Evolutionary conservation across 2,888 invertebrate genomes (phyloP).

Genomic region (Iphiclides podalirius): DNA sequence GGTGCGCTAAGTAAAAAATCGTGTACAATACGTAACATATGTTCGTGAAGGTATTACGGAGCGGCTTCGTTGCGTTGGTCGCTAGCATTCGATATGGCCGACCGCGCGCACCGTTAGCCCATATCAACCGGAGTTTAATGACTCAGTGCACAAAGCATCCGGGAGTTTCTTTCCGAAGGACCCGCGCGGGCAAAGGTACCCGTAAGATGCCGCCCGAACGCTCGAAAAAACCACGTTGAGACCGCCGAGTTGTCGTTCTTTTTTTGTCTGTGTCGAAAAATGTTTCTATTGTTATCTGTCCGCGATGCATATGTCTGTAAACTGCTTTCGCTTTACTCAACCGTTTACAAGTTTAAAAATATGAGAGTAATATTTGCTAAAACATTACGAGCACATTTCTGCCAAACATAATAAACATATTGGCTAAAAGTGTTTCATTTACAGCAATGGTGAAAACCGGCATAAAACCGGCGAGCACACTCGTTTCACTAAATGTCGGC

Average conservation of each 20-base stretch:
- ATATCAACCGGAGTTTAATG: constrained; percentile 50
- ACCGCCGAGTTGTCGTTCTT: constrained; percentile 6
- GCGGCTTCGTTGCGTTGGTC: constrained; percentile 33
- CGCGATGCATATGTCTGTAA: constrained; percentile 1
- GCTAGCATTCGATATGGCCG: constrained; percentile 22
- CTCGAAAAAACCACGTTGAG: constrained; percentile 3
- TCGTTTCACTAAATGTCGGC: constrained; percentile 22
- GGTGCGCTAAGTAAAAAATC: constrained; percentile 10
- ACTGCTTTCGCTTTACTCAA: no score
- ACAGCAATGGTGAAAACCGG: background rate
- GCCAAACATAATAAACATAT: background rate
- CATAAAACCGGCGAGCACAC: constrained; percentile 7
- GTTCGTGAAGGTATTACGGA: constrained; percentile 16
- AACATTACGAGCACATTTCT: no score
- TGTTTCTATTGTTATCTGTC: constrained; percentile 14
- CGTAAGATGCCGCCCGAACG: constrained; percentile 18
- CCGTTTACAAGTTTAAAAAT: no score
- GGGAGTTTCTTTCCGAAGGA: constrained; percentile 35
- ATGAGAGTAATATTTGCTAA: no score
- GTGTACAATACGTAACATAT: constrained; percentile 19
- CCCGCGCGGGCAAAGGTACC: constrained; percentile 21
- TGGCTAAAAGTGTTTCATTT: background rate
- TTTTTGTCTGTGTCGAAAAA: constrained; percentile 22
- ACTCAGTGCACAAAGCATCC: constrained; percentile 46
- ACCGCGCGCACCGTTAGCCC: constrained; percentile 45